A percentile compares a stretch with the other conserved stretches of the same genome.
Conservation (phyloP, 2,113 vertebrate species). For the Tautogolabrus adspersus region DNA sequence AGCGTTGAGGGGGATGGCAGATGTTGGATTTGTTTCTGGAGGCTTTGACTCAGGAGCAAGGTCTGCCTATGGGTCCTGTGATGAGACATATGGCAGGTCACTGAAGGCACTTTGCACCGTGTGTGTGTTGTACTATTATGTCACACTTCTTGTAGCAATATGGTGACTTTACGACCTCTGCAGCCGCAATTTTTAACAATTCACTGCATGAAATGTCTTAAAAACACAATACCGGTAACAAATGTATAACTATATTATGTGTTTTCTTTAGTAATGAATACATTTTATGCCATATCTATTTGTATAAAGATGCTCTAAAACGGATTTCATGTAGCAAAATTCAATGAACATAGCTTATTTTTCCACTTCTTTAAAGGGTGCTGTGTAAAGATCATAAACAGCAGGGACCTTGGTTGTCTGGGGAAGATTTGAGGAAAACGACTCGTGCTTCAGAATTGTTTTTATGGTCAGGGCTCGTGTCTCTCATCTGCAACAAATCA, state of each 20-base stretch:
- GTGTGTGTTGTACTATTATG: constrained; percentile 33
- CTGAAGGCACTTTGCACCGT: constrained; percentile 34
- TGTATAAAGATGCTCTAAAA: no score
- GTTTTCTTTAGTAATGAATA: no score
- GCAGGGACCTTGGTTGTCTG: constrained; percentile 51
- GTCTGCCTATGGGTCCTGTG: constrained; percentile 51
- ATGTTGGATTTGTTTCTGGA: constrained; percentile 67
- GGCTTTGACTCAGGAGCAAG: constrained; percentile 56
- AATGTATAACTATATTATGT: no score
- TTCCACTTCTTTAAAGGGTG: constrained; percentile 16
- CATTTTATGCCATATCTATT: no score
- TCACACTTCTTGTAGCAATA: constrained; percentile 33
- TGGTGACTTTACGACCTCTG: constrained; percentile 22
- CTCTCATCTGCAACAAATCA: constrained; percentile 73
- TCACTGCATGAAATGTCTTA: background rate
- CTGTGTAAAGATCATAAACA: constrained; percentile 29
- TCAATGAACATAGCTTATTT: no score
- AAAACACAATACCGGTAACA: no score
- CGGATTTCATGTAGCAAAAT: no score
- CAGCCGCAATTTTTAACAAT: constrained; percentile 7
- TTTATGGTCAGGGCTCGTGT: constrained; percentile 59
- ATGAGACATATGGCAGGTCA: constrained; percentile 74
- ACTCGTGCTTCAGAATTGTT: constrained; percentile 59
- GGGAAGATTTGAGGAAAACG: constrained; percentile 63
- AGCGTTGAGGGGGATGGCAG: constrained; percentile 54